These are phyloP conservation scores for Meloidogyne hapla DNA, from an alignment of 1,140 invertebrate species.

Conservation along the genomic window DNA sequence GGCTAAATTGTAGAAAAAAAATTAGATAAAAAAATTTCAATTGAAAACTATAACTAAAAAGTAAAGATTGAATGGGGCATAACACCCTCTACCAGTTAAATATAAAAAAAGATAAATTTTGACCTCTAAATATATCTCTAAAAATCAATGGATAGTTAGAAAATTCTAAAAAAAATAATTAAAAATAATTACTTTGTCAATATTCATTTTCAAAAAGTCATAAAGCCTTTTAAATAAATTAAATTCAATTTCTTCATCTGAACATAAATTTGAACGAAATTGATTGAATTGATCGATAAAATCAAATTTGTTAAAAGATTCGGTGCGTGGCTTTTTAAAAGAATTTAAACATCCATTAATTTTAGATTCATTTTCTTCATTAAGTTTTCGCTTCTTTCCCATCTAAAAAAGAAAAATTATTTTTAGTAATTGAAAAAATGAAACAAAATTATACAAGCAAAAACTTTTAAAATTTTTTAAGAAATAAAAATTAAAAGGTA, in stretches of 20 bases:
- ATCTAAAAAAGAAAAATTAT: not conserved
- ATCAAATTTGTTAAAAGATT: not conserved
- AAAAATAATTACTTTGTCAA: not conserved
- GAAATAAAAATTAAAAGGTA: no score
- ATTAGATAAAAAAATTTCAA: no score
- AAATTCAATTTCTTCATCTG: not conserved
- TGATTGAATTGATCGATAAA: constrained; percentile 6
- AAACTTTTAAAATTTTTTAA: no score
- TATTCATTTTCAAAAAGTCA: not conserved
- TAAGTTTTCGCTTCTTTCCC: not conserved
- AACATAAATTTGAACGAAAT: not conserved
- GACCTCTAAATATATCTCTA: no score
- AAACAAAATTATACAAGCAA: no score
- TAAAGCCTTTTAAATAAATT: not conserved
- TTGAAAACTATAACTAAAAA: no score
- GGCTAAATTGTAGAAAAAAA: constrained; percentile 10
- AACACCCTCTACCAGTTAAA: no score
- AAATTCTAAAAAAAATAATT: not conserved
- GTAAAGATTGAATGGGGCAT: no score
- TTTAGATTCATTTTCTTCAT: not conserved
- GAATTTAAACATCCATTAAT: not conserved
- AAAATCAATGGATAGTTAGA: no score
- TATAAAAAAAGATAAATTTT: no score
- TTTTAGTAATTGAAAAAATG: no score
- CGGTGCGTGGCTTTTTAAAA: not conserved